Conservation (phyloP, 2,113 vertebrate species). For the Mormoops blainvillei region DNA sequence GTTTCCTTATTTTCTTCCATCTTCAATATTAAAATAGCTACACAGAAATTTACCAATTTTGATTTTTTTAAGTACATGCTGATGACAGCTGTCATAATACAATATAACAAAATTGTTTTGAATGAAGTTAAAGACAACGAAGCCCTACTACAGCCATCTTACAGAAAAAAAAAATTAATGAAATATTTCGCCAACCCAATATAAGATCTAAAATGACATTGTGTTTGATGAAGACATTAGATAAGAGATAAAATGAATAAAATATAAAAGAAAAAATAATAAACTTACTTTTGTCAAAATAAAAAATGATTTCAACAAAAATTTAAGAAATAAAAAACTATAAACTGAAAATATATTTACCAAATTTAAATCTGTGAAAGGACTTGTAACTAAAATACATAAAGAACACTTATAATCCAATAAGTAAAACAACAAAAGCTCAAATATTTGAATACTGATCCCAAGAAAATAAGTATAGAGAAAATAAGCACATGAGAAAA, state of each 20-base stretch:
- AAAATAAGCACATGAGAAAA: neutral
- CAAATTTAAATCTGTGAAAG: neutral
- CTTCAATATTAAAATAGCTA: too few relatives aligned
- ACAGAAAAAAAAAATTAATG: too few relatives aligned
- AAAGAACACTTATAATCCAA: neutral
- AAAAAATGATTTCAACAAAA: neutral
- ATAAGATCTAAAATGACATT: neutral
- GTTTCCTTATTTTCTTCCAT: too few relatives aligned
- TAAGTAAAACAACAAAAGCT: neutral
- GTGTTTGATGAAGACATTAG: neutral
- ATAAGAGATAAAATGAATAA: neutral
- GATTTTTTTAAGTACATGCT: too few relatives aligned
- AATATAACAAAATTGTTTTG: too few relatives aligned
- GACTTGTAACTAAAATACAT: neutral
- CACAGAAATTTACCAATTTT: too few relatives aligned
- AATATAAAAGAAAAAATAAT: neutral
- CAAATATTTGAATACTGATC: neutral
- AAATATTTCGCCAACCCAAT: too few relatives aligned
- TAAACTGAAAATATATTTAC: neutral
- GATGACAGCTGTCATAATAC: too few relatives aligned
- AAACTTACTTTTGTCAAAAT: neutral
- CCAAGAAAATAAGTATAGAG: neutral
- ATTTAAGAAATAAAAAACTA: neutral
- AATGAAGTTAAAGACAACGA: too few relatives aligned
- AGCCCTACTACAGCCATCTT: too few relatives aligned